Percentiles rank a stretch among this genome's conserved stretches.
phyloP scores from a whole-genome alignment of 2,113 vertebrate species.

The Prunella fulvescens region DNA sequence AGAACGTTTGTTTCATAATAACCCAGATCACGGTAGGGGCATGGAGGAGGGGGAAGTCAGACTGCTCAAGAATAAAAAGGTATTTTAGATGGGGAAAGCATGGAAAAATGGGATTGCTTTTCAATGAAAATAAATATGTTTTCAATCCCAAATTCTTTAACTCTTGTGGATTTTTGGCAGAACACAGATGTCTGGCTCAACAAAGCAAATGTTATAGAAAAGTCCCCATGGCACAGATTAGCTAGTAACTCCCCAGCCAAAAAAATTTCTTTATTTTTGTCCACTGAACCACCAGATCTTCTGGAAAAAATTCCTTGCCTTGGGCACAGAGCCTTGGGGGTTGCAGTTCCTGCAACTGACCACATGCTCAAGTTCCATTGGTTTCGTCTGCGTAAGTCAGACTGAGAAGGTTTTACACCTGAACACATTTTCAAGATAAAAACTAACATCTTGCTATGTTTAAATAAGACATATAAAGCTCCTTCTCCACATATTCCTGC shows the following conservation, averaged over 20 bases:
- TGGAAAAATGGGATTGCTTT: background rate
- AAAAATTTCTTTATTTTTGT: background rate
- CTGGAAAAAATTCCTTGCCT: background rate
- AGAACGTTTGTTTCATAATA: background rate
- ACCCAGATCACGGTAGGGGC: background rate
- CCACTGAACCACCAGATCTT: background rate
- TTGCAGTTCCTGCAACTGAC: background rate
- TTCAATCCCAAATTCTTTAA: background rate
- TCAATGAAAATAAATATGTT: background rate
- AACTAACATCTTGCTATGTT: background rate
- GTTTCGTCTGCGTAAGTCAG: background rate
- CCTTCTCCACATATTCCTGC: background rate
- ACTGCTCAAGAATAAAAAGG: background rate
- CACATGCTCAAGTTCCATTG: background rate
- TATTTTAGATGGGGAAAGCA: background rate
- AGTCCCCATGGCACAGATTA: background rate
- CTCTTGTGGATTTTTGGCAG: background rate
- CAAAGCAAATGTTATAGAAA: background rate
- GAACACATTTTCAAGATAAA: background rate
- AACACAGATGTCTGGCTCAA: background rate
- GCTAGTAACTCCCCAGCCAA: background rate
- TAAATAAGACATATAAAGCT: background rate
- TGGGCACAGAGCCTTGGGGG: background rate
- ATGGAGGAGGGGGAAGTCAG: background rate
- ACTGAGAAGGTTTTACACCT: background rate